Percentiles rank a stretch among this genome's conserved stretches.
Conservation (phyloP, 2,888 invertebrate species). For the Hirtodrosophila confusa region DNA sequence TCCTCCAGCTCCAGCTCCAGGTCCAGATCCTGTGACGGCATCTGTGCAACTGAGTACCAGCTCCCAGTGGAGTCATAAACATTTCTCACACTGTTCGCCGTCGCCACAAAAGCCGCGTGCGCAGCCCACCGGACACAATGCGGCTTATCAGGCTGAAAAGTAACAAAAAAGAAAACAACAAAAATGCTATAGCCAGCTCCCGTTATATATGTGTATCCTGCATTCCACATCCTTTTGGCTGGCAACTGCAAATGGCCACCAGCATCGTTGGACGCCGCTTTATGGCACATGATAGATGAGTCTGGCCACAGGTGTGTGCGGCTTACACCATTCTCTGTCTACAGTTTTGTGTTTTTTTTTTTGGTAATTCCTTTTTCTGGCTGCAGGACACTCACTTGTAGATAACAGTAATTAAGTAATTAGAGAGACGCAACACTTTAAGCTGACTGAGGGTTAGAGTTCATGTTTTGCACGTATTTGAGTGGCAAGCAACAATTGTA, state of each 20-base stretch:
- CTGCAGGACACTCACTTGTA: slow-evolving; percentile 14
- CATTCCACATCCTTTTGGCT: slow-evolving; percentile 1
- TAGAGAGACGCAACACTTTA: slow-evolving; percentile 53
- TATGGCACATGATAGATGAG: slow-evolving; percentile 80
- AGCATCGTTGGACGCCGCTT: slow-evolving; percentile 59
- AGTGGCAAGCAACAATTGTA: no score
- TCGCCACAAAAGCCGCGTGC: slow-evolving; percentile 78
- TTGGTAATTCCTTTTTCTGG: background rate
- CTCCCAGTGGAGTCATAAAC: slow-evolving; percentile 73
- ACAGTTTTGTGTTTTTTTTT: slow-evolving; percentile 30
- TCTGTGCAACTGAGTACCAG: slow-evolving; percentile 20
- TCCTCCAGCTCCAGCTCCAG: slow-evolving; percentile 18
- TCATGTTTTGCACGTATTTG: background rate
- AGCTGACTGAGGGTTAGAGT: slow-evolving; percentile 23
- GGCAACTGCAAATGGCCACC: slow-evolving; percentile 39
- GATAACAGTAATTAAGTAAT: slow-evolving; percentile 73
- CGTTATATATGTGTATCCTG: slow-evolving; percentile 14
- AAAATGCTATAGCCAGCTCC: slow-evolving; percentile 14
- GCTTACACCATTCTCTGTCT: slow-evolving; percentile 35
- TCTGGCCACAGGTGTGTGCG: slow-evolving; percentile 70
- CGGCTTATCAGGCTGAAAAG: slow-evolving; percentile 69
- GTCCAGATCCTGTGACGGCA: no score
- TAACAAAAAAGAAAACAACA: slow-evolving; percentile 27
- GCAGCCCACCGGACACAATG: slow-evolving; percentile 75
- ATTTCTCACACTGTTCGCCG: slow-evolving; percentile 46